Percentiles rank a stretch among this genome's conserved stretches.
Evolutionary conservation across 2,888 invertebrate genomes (phyloP).

Genomic region (Eupithecia exiguata): DNA sequence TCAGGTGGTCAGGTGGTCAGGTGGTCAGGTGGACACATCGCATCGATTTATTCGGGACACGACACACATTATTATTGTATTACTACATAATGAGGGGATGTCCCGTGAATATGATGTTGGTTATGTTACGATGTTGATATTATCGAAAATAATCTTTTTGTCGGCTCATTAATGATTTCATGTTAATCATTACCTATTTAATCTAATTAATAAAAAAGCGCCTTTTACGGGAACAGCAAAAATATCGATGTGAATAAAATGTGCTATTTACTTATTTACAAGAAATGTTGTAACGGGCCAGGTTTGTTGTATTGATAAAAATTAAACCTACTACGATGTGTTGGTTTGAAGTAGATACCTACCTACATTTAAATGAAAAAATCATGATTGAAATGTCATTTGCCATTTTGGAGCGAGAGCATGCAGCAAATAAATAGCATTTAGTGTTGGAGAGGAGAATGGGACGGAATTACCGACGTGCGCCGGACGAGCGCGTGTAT

Average conservation of each 20-base stretch:
- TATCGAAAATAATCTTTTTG: background rate
- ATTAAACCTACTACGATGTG: background rate
- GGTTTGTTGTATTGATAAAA: background rate
- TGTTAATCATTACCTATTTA: background rate
- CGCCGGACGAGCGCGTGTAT: no score
- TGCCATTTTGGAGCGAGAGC: no score
- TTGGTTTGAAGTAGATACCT: background rate
- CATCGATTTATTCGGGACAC: background rate
- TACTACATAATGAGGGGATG: background rate
- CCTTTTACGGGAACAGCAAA: background rate
- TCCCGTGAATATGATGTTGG: background rate
- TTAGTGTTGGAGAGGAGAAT: no score
- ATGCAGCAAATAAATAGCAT: no score
- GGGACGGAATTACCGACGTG: no score
- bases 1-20: no score
- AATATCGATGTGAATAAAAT: background rate
- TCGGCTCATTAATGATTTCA: background rate
- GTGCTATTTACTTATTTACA: background rate
- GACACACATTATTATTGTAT: background rate
- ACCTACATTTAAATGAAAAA: background rate
- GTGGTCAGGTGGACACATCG: background rate
- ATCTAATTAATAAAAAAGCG: background rate
- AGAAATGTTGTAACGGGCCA: background rate
- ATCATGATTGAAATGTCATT: background rate
- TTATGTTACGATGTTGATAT: background rate